These are phyloP conservation scores for Salarias fasciatus DNA, from an alignment of 2,797 vertebrate genomes.

Conservation along the genomic window DNA sequence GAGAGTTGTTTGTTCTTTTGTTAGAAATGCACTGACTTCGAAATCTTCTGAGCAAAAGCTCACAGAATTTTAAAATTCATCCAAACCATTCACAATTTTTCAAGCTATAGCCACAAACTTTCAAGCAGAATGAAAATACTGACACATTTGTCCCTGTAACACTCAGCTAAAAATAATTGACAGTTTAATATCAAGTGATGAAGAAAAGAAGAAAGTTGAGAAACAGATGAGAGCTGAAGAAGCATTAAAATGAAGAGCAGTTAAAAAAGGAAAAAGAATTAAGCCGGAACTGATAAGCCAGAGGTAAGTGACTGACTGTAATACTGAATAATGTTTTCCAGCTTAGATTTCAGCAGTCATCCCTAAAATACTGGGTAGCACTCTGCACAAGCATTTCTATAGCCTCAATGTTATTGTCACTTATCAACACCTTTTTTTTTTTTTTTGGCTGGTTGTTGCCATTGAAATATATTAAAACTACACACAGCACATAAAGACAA, in stretches of 20 bases:
- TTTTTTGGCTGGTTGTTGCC: too few species aligned
- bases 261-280: constrained; percentile 37
- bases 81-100: constrained; percentile 6
- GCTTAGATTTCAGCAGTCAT: constrained; percentile 17
- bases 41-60: background rate
- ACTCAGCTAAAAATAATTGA: constrained; percentile 16
- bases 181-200: constrained; percentile 12
- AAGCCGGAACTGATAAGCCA: constrained; percentile 25
- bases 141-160: constrained; percentile 6
- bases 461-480: too few species aligned
- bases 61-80: background rate
- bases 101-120: background rate
- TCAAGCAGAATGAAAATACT: constrained; percentile 10
- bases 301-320: constrained; percentile 28
- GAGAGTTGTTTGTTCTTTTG: background rate
- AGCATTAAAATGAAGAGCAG: constrained; percentile 24
- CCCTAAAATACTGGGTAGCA: constrained; percentile 8
- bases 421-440: too few species aligned
- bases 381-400: background rate
- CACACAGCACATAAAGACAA: too few species aligned
- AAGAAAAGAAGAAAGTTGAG: constrained; percentile 3
- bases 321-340: constrained; percentile 34
- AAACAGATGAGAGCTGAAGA: constrained; percentile 14
- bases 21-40: too few species aligned
- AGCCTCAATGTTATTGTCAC: too few species aligned